phyloP scores from a whole-genome alignment of 2,888 invertebrate species.

The Zaprionus bogoriensis region DNA sequence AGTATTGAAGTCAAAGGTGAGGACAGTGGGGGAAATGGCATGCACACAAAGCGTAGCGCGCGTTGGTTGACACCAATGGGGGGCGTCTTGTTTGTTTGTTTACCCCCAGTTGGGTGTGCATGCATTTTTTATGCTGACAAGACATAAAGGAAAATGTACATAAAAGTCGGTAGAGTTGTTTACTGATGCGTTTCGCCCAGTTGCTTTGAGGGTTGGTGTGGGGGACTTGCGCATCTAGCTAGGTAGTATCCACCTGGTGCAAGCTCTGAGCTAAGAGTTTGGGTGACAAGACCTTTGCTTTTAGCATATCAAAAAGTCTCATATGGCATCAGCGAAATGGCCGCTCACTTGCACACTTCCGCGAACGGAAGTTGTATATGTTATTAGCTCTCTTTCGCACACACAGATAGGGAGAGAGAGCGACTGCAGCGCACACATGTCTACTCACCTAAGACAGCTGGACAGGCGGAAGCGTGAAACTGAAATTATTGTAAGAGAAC shows the following conservation, averaged over 20 bases:
- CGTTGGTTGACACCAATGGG: slow-evolving; percentile 52
- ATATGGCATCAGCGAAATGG: slow-evolving; percentile 46
- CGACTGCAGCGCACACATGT: no score
- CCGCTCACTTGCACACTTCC: slow-evolving; percentile 69
- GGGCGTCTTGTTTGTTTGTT: slow-evolving; percentile 63
- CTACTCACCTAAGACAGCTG: slow-evolving; percentile 37
- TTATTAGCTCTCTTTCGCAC: slow-evolving; percentile 55
- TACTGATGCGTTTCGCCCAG: slow-evolving; percentile 67
- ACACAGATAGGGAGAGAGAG: background rate
- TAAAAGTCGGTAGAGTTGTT: slow-evolving; percentile 71
- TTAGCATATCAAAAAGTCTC: slow-evolving; percentile 62
- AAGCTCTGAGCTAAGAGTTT: slow-evolving; percentile 19
- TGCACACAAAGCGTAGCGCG: slow-evolving; percentile 27
- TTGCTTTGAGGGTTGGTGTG: slow-evolving; percentile 32
- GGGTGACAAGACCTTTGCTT: slow-evolving; percentile 39
- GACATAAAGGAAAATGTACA: slow-evolving; percentile 70
- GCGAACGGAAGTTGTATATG: slow-evolving; percentile 66
- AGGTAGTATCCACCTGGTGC: slow-evolving; percentile 28
- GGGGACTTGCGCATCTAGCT: background rate
- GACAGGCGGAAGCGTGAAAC: slow-evolving; percentile 61
- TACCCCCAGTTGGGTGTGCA: slow-evolving; percentile 58
- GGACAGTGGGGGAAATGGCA: background rate
- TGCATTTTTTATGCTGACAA: slow-evolving; percentile 73
- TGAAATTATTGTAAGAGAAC: slow-evolving; percentile 64
- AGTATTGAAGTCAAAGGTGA: background rate